Evolutionary conservation across 2,797 vertebrate genomes (phyloP).

Genomic region (Neosilurus hyrtlii): DNA sequence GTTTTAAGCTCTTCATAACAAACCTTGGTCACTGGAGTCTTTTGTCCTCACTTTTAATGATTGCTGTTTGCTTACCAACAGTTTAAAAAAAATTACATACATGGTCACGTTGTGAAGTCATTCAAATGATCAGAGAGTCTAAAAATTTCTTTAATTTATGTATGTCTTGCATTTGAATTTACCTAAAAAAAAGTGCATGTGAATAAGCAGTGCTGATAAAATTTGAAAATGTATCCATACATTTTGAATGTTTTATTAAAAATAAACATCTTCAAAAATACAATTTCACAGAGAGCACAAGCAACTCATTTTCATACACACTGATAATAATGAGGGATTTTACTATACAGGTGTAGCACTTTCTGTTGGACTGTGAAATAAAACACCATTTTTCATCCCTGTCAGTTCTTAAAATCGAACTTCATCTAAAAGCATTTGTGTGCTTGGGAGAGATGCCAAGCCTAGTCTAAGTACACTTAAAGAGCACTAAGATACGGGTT

Average conservation of each 20-base stretch:
- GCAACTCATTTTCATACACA: slow-evolving; percentile 7
- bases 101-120: neutral
- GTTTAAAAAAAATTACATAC: neutral
- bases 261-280: slow-evolving; percentile 51
- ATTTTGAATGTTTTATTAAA: slow-evolving; percentile 50
- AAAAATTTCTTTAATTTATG: neutral
- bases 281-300: slow-evolving; percentile 36
- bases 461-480: slow-evolving; percentile 27
- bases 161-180: no score
- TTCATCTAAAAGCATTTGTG: slow-evolving; percentile 6
- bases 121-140: neutral
- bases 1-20: neutral
- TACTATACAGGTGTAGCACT: neutral
- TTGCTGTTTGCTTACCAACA: neutral
- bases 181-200: neutral
- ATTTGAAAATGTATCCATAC: neutral
- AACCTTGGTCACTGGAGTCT: neutral
- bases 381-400: neutral
- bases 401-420: slow-evolving; percentile 50
- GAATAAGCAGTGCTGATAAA: neutral
- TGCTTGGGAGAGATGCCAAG: slow-evolving; percentile 32
- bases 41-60: neutral
- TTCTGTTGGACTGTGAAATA: neutral
- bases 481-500: slow-evolving; percentile 28
- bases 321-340: neutral